Percentiles rank a stretch among this genome's conserved stretches.
phyloP scores from a whole-genome alignment of 2,797 vertebrate genomes.

The Alca torda region DNA sequence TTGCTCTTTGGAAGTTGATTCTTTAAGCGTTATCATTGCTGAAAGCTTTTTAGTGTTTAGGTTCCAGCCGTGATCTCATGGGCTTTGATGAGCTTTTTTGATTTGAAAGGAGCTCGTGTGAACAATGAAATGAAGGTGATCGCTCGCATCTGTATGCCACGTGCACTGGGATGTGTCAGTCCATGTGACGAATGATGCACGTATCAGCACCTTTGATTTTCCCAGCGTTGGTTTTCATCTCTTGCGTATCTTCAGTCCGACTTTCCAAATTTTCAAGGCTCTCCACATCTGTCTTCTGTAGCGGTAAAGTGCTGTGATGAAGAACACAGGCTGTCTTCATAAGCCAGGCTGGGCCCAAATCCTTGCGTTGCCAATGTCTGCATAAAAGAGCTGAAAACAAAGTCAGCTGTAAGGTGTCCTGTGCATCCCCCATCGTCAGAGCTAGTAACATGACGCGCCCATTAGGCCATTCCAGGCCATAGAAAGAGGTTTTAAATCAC shows the following conservation, averaged over 20 bases:
- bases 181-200: neutral
- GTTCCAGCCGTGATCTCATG: neutral
- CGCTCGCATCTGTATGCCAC: neutral
- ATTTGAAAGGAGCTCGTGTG: neutral
- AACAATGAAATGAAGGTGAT: neutral
- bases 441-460: neutral
- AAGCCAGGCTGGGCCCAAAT: neutral
- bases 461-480: neutral
- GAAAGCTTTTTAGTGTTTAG: neutral
- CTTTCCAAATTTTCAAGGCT: neutral
- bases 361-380: rapidly evolving
- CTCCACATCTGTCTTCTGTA: neutral
- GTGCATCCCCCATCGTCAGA: neutral
- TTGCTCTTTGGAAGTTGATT: neutral
- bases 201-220: neutral
- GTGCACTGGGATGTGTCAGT: neutral
- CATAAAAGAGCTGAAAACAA: neutral
- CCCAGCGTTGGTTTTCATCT: neutral
- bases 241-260: neutral
- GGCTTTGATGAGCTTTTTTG: neutral
- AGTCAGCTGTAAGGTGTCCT: neutral
- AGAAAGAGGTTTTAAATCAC: neutral
- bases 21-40: neutral
- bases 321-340: neutral
- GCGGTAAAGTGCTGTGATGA: neutral